Conservation (phyloP, 1,140 invertebrate species). For the Armadillidium nasatum region DNA sequence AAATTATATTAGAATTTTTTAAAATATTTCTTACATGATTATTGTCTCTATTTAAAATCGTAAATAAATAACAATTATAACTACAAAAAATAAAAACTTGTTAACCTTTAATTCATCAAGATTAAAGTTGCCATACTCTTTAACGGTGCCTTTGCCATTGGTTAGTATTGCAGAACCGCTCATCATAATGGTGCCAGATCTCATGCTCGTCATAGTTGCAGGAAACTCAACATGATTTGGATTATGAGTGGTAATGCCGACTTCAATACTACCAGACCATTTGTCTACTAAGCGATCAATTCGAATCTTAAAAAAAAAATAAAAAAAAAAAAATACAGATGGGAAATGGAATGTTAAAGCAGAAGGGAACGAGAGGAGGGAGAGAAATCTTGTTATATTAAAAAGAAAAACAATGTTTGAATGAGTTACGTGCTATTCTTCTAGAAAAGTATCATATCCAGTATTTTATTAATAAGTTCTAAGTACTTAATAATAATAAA, state of each 20-base stretch:
- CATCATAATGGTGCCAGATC: slow-evolving; percentile 94
- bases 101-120: slow-evolving; percentile 80
- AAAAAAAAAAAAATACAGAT: neutral
- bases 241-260: slow-evolving; percentile 90
- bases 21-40: too few relatives aligned
- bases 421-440: too few relatives aligned
- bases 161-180: slow-evolving; percentile 90
- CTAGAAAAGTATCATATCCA: too few relatives aligned
- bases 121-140: slow-evolving; percentile 91
- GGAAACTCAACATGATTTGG: slow-evolving; percentile 84
- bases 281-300: slow-evolving; percentile 86
- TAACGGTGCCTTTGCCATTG: slow-evolving; percentile 84
- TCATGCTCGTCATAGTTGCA: slow-evolving; percentile 95
- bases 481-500: too few relatives aligned
- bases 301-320: slow-evolving; percentile 60
- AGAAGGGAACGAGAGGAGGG: neutral
- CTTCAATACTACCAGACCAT: slow-evolving; percentile 90
- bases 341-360: neutral
- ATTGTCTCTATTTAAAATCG: too few relatives aligned
- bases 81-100: too few relatives aligned
- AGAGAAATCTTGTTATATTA: neutral
- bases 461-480: too few relatives aligned
- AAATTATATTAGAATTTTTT: too few relatives aligned
- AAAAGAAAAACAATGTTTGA: neutral
- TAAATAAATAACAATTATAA: too few relatives aligned